Conservation (phyloP, 2,113 vertebrate genomes). For the Sialia sialis region DNA sequence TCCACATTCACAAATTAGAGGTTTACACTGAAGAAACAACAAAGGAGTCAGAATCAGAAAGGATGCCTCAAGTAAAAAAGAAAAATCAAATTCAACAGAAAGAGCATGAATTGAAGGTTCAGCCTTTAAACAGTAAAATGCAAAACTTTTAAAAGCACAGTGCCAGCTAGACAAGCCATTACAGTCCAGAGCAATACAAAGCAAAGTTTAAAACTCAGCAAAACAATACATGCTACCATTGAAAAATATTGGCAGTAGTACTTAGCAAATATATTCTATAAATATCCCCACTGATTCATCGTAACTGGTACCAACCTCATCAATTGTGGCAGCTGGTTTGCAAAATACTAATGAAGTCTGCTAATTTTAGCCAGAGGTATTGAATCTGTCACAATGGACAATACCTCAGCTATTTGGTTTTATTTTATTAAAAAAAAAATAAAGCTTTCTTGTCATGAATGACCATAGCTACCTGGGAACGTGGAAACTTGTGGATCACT, state of each 20-base stretch:
- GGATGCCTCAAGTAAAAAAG: background rate
- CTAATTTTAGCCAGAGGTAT: background rate
- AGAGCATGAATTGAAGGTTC: background rate
- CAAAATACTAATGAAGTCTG: background rate
- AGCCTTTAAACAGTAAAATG: background rate
- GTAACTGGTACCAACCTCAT: background rate
- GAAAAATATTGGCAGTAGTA: background rate
- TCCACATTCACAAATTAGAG: fast-evolving
- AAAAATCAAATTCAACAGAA: background rate
- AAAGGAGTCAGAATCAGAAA: background rate
- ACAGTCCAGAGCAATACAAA: background rate
- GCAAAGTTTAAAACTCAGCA: background rate
- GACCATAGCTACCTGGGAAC: background rate
- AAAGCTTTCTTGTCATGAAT: background rate
- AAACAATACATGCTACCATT: background rate
- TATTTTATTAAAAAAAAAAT: fast-evolving
- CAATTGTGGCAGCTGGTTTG: background rate
- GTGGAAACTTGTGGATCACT: fast-evolving
- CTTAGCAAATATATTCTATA: background rate
- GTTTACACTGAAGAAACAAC: background rate
- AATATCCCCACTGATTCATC: background rate
- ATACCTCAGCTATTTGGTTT: background rate
- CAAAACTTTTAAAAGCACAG: background rate
- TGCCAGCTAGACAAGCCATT: background rate
- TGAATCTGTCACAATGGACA: background rate